Conservation (phyloP, 2,797 vertebrate genomes). For the Stomatorhinus walkeri region DNA sequence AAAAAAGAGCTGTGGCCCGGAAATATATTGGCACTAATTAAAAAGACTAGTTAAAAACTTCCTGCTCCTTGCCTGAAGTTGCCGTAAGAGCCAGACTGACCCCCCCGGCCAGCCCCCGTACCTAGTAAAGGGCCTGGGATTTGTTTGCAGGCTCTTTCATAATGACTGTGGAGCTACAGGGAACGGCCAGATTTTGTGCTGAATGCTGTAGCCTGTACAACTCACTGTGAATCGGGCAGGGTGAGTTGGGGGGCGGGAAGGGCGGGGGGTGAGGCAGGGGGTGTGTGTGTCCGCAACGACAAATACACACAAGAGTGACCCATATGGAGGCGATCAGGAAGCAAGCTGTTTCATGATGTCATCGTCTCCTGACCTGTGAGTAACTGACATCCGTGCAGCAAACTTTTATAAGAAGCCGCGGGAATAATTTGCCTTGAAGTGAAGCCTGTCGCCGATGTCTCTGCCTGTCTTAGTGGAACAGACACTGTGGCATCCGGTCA, state of each 20-base stretch:
- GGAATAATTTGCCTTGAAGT: constrained; percentile 28
- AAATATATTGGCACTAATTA: constrained; percentile 98
- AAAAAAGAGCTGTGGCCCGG: constrained; percentile 83
- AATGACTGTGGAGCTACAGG: constrained; percentile 34
- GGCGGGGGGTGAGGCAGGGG: not conserved
- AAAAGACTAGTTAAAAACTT: constrained; percentile 98
- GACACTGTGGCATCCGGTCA: constrained; percentile 18
- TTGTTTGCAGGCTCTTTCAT: constrained; percentile 36
- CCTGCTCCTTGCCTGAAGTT: constrained; percentile 78
- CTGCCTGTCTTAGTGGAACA: not conserved
- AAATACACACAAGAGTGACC: constrained; percentile 24
- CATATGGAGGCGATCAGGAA: constrained; percentile 55
- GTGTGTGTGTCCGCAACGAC: not conserved
- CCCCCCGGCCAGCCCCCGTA: constrained; percentile 40
- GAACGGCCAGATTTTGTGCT: constrained; percentile 31
- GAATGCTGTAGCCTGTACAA: not conserved
- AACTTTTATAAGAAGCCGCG: constrained; percentile 46
- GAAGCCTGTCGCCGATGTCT: constrained; percentile 4
- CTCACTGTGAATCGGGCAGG: constrained; percentile 2
- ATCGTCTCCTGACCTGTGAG: constrained; percentile 51
- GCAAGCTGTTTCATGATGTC: constrained; percentile 53
- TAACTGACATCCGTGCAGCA: constrained; percentile 42
- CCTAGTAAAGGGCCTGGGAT: constrained; percentile 57
- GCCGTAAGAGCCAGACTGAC: constrained; percentile 67
- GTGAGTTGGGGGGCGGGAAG: not conserved